These are phyloP conservation scores for Buathra laborator DNA, from an alignment of 2,888 invertebrate genomes.

Conservation along the genomic window DNA sequence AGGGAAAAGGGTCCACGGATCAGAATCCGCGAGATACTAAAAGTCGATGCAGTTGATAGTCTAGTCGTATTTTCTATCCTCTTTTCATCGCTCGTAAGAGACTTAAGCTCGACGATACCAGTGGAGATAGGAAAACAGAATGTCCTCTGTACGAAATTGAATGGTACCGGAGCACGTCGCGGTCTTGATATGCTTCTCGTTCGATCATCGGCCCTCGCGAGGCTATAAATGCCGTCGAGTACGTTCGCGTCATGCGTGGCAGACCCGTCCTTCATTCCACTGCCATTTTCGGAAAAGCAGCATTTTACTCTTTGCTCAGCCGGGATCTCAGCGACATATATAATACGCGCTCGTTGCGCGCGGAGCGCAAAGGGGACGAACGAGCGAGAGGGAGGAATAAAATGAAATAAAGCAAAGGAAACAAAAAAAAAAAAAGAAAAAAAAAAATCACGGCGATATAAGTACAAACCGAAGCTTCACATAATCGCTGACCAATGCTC, in stretches of 20 bases:
- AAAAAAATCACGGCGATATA: neutral
- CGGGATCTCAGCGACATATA: conserved; percentile 9
- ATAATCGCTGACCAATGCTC: conserved; percentile 76
- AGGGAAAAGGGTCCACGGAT: conserved; percentile 17
- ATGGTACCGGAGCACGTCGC: conserved; percentile 67
- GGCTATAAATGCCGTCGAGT: conserved; percentile 59
- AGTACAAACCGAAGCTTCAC: conserved; percentile 59
- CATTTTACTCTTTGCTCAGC: conserved; percentile 69
- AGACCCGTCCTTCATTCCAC: conserved; percentile 81
- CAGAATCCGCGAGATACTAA: neutral
- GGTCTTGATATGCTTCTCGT: conserved; percentile 16
- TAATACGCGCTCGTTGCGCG: neutral
- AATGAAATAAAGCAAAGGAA: conserved; percentile 41
- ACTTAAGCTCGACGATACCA: neutral
- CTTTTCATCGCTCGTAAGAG: conserved; percentile 1
- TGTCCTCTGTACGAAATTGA: conserved; percentile 77
- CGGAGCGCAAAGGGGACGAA: conserved; percentile 49
- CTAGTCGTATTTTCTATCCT: conserved; percentile 27
- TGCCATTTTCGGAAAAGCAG: conserved; percentile 79
- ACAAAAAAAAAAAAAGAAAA: conserved; percentile 2
- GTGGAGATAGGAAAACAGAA: conserved; percentile 5
- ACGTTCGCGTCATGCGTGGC: conserved; percentile 56
- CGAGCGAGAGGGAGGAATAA: conserved; percentile 46
- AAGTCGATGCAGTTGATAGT: neutral
- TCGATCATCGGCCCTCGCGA: conserved; percentile 57